Conservation (phyloP, 2,797 vertebrate genomes). For the Myiotriccus ornatus region DNA sequence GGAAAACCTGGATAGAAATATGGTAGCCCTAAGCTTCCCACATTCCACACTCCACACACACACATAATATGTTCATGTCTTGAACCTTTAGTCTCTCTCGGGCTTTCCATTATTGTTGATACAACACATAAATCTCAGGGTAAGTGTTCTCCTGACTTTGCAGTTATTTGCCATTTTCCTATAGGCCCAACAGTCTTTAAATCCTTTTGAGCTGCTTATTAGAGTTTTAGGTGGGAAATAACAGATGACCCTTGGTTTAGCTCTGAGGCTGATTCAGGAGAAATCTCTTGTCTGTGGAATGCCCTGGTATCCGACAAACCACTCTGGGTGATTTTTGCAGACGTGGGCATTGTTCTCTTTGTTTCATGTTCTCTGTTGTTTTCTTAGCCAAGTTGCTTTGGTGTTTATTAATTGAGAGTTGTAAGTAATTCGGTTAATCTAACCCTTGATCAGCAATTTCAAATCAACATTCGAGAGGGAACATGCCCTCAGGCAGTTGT, state of each 20-base stretch:
- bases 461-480: conserved; percentile 3
- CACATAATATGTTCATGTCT: conserved; percentile 41
- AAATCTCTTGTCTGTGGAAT: background rate
- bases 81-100: conserved; percentile 28
- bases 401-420: conserved; percentile 60
- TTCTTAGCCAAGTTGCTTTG: conserved; percentile 26
- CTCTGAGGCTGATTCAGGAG: background rate
- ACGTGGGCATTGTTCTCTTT: background rate
- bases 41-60: conserved; percentile 49
- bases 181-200: conserved; percentile 36
- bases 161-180: conserved; percentile 31
- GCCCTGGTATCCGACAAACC: background rate
- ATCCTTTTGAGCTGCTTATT: conserved; percentile 31
- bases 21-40: conserved; percentile 62
- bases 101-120: conserved; percentile 55
- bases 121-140: conserved; percentile 54
- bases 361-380: conserved; percentile 27
- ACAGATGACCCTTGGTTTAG: background rate
- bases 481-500: conserved; percentile 26
- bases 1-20: conserved; percentile 66
- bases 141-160: conserved; percentile 53
- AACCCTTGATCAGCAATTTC: conserved; percentile 49
- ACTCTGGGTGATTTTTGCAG: conserved; percentile 3
- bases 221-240: conserved; percentile 45
- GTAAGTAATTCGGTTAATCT: conserved; percentile 56